Evolutionary conservation across 2,113 vertebrate species (phyloP).

Genomic region (Tamias sibiricus): DNA sequence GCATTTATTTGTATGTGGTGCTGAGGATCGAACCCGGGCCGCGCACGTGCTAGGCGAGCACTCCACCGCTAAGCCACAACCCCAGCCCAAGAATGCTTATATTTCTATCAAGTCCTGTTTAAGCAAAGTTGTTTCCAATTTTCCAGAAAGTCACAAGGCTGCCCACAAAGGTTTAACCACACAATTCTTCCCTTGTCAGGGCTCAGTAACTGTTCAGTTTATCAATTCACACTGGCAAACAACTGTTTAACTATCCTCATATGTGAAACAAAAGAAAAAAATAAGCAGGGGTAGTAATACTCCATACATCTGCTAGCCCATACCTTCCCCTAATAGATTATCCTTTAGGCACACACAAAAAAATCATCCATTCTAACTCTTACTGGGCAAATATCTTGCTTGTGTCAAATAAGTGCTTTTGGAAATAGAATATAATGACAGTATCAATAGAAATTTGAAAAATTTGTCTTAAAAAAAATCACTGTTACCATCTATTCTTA

Average conservation of each 20-base stretch:
- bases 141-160: slow-evolving; percentile 40
- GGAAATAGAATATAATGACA: slow-evolving; percentile 62
- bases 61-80: too few species aligned
- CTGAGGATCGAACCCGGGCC: too few species aligned
- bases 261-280: slow-evolving; percentile 73
- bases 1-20: too few species aligned
- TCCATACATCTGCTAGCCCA: slow-evolving; percentile 58
- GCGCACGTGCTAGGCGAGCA: too few species aligned
- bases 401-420: slow-evolving; percentile 64
- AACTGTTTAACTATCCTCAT: slow-evolving; percentile 54
- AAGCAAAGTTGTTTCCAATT: background rate
- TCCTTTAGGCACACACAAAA: slow-evolving; percentile 12
- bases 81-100: too few species aligned
- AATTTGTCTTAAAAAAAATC: slow-evolving; percentile 63
- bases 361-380: slow-evolving; percentile 53
- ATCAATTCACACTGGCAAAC: slow-evolving; percentile 44
- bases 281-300: slow-evolving; percentile 46
- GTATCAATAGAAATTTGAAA: slow-evolving; percentile 54
- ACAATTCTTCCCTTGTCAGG: slow-evolving; percentile 5
- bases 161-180: slow-evolving; percentile 32
- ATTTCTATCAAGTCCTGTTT: background rate
- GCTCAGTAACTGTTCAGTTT: slow-evolving; percentile 34
- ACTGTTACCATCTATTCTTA: slow-evolving; percentile 46
- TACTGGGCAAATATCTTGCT: slow-evolving; percentile 49
- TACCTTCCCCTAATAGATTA: slow-evolving; percentile 61